Evolutionary conservation across 2,888 invertebrate genomes (phyloP).

Genomic region (Caenorhabditis auriculariae): DNA sequence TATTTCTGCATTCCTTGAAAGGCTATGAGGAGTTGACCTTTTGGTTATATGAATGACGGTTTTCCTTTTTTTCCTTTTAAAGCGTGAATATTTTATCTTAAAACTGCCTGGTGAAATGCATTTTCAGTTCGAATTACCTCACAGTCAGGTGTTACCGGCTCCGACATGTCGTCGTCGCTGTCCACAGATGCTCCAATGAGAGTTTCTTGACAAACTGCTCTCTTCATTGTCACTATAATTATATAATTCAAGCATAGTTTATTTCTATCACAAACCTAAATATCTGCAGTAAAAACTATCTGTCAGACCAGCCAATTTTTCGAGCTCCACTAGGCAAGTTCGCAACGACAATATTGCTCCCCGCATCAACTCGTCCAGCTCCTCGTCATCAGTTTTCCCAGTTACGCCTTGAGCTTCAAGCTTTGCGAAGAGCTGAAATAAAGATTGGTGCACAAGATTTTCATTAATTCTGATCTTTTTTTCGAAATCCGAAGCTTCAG

Average conservation of each 20-base stretch:
- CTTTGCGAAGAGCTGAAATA: conserved; percentile 29
- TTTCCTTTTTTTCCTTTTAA: too few relatives aligned
- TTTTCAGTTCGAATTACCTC: conserved; percentile 7
- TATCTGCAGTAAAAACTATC: conserved; percentile 27
- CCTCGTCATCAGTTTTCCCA: conserved; percentile 16
- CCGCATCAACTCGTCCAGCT: conserved; percentile 26
- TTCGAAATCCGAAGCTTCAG: too few relatives aligned
- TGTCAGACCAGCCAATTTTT: conserved; percentile 15
- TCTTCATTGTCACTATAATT: conserved; percentile 24
- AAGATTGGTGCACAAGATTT: too few relatives aligned
- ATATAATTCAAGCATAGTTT: not conserved
- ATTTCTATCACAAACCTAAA: conserved; percentile 9
- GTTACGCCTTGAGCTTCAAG: conserved; percentile 19
- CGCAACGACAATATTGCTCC: conserved; percentile 19
- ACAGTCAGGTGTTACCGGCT: conserved; percentile 5
- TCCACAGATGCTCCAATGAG: conserved; percentile 26
- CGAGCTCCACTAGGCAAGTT: conserved; percentile 28
- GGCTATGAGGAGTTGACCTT: too few relatives aligned
- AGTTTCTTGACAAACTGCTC: conserved; percentile 33
- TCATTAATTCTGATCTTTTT: too few relatives aligned
- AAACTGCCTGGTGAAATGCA: too few relatives aligned
- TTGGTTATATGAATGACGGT: too few relatives aligned
- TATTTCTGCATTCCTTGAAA: too few relatives aligned
- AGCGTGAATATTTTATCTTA: too few relatives aligned
- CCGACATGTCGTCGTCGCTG: conserved; percentile 31